phyloP scores from a whole-genome alignment of 2,888 invertebrate genomes.

The Pachydiplax longipennis region DNA sequence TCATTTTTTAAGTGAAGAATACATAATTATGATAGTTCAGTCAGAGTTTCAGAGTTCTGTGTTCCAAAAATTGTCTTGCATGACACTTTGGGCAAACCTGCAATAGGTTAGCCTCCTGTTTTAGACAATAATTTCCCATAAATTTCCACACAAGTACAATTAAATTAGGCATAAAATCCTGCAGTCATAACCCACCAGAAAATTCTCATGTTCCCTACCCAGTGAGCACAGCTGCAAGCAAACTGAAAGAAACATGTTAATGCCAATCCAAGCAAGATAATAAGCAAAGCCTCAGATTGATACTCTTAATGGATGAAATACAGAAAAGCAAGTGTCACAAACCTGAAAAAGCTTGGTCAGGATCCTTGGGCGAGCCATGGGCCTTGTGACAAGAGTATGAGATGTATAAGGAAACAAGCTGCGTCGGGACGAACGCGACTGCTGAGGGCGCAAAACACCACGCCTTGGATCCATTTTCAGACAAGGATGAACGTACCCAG shows the following conservation, averaged over 20 bases:
- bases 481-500: constrained; percentile 13
- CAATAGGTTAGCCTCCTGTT: too few species aligned
- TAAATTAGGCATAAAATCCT: too few species aligned
- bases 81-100: too few species aligned
- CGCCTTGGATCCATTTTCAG: constrained; percentile 17
- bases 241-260: not conserved
- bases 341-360: constrained; percentile 55
- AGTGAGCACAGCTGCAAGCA: too few species aligned
- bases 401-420: constrained; percentile 45
- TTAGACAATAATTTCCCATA: too few species aligned
- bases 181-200: too few species aligned
- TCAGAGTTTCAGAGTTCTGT: too few species aligned
- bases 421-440: constrained; percentile 30
- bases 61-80: too few species aligned
- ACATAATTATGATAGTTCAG: too few species aligned
- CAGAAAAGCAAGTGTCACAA: constrained; percentile 14
- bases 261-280: not conserved
- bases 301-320: not conserved
- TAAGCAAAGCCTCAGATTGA: not conserved
- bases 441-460: constrained; percentile 9
- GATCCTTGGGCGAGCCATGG: constrained; percentile 52
- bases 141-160: too few species aligned
- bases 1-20: too few species aligned
- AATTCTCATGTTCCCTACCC: too few species aligned
- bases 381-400: constrained; percentile 48